Evolutionary conservation across 2,113 vertebrate genomes (phyloP).

Genomic region (Tursiops truncatus): DNA sequence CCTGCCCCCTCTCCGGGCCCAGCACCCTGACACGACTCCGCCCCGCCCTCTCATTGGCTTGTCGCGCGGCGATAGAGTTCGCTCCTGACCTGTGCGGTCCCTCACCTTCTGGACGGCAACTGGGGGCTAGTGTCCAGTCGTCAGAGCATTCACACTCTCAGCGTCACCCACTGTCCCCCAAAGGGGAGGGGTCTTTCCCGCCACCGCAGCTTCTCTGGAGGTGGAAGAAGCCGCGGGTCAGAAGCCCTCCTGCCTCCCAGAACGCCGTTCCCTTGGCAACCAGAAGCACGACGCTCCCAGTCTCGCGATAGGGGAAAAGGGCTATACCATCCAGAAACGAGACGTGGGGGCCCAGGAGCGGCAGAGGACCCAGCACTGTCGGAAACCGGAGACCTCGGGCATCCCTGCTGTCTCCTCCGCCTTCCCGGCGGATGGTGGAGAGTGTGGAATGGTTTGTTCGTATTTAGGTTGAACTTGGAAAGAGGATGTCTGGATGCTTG

Average conservation of each 20-base stretch:
- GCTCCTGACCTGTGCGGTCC: fast-evolving
- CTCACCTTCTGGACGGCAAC: background rate
- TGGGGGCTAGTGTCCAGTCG: background rate
- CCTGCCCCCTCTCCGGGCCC: background rate
- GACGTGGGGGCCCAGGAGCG: fast-evolving
- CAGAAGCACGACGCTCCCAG: background rate
- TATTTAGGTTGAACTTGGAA: background rate
- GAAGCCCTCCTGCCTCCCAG: fast-evolving
- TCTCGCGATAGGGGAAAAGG: conserved; percentile 61
- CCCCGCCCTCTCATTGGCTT: background rate
- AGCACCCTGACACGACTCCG: background rate
- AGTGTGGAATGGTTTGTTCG: background rate
- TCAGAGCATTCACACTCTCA: background rate
- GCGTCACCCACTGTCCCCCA: background rate
- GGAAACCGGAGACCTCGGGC: fast-evolving
- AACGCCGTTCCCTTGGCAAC: conserved; percentile 66
- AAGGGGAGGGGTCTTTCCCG: background rate
- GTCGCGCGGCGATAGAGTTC: fast-evolving
- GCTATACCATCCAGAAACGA: fast-evolving
- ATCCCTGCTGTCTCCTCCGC: fast-evolving
- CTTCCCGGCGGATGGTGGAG: background rate
- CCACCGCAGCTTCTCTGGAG: background rate
- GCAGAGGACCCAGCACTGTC: fast-evolving
- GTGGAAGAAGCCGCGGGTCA: fast-evolving
- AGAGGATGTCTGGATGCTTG: background rate